Base-by-base conservation (phyloP, 2,888 invertebrate species). In the Mythimna loreyi region DNA sequence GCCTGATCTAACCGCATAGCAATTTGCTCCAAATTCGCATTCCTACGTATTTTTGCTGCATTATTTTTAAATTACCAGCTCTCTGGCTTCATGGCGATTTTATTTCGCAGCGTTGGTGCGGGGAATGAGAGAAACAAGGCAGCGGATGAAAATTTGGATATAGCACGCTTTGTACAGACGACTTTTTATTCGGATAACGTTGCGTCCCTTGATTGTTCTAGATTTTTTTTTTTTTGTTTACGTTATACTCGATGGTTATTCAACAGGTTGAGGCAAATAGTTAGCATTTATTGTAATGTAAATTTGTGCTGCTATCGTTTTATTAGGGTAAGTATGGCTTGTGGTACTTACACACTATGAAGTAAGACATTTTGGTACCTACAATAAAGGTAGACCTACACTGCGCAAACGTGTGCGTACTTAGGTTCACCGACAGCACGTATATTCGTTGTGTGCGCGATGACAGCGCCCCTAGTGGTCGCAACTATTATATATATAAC, bases 11-110 rank as follows among this genome's bases (percentile, higher is more conserved):
- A 72, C 73, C 71, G 68, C 86, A 90, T 89, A 91, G 91, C 93
- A 93, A 93, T 94, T 92, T 91, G 88, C 90, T 88, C 88, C 86
- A 87, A 91, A 92, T 88, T 90, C 92, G 78, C 90, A 92, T 92
- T 91, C 88, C 90, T 84, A 86, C 91, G 89, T 90, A 92, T 92
- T 93, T 93, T 93, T 92, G 92, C 91, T 88, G 90, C 92, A 92
- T 95, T 94, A 93, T 93, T 93, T 94, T 93, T 91, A 93, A 94
- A 94, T 94, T 94, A 93, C 92, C 90, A 91, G 86, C 92, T 21
- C 55, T 90, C 85, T 84, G 89, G 91, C 91, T 91, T 93, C 92
- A 94, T 94, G 92, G 92, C 91, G 89, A 93, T 94, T 94, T 94
- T 94, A 94, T 95, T 94, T 94, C 92, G 92, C 92, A 88, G 87